A percentile compares a stretch with the other conserved stretches of the same genome.
phyloP scores from a whole-genome alignment of 2,113 vertebrate species.

The Vidua macroura region DNA sequence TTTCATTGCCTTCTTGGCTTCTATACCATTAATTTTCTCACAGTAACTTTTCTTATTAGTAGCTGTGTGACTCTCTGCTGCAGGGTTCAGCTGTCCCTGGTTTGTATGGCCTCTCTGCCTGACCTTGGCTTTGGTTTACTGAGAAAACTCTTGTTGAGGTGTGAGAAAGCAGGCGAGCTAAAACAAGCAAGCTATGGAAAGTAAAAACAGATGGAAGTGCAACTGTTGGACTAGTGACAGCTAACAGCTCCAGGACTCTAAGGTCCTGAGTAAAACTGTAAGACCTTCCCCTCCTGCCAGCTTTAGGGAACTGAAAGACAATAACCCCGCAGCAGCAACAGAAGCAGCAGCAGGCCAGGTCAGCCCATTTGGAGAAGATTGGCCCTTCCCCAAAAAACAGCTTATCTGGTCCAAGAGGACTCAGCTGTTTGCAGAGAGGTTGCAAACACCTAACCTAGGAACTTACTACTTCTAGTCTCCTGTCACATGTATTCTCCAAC shows the following conservation, averaged over 20 bases:
- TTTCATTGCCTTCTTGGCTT: neutral
- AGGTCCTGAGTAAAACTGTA: neutral
- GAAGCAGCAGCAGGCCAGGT: neutral
- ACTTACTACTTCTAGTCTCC: neutral
- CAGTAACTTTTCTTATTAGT: neutral
- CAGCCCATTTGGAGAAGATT: fast-evolving
- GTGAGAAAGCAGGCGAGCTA: neutral
- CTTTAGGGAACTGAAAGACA: neutral
- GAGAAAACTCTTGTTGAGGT: constrained; percentile 30
- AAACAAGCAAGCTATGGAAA: constrained; percentile 27
- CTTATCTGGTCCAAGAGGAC: neutral
- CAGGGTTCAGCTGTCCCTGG: neutral
- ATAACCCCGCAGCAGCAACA: neutral
- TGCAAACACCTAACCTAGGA: neutral
- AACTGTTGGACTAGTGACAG: neutral
- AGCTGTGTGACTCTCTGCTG: neutral
- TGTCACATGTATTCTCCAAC: neutral
- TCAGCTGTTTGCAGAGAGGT: neutral
- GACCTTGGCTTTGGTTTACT: constrained; percentile 5
- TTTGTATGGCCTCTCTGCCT: neutral
- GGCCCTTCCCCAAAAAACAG: neutral
- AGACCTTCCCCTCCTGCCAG: neutral
- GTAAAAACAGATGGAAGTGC: constrained; percentile 29
- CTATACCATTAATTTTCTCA: neutral
- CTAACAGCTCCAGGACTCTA: neutral